phyloP scores from a whole-genome alignment of 2,113 vertebrate species.

The Sander lucioperca region DNA sequence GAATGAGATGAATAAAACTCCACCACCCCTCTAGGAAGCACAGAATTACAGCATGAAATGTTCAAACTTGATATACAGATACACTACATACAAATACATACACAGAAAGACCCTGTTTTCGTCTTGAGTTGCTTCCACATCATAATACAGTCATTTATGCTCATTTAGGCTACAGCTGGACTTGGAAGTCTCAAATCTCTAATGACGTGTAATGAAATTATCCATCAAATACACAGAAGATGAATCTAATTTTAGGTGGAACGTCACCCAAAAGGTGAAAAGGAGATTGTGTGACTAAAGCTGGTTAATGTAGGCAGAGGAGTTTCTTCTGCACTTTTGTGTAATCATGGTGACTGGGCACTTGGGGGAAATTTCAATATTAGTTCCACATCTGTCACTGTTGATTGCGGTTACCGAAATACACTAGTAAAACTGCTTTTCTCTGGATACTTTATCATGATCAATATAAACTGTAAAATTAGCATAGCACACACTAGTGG shows the following conservation, averaged over 20 bases:
- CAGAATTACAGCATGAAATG: slow-evolving; percentile 8
- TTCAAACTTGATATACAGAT: neutral
- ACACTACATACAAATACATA: neutral
- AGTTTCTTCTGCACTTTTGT: slow-evolving; percentile 20
- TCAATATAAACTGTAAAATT: slow-evolving; percentile 20
- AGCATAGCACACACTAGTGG: neutral
- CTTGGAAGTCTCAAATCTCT: slow-evolving; percentile 41
- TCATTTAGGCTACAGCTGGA: slow-evolving; percentile 32
- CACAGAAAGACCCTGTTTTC: neutral
- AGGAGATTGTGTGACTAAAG: slow-evolving; percentile 20
- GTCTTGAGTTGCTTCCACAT: neutral
- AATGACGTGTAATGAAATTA: slow-evolving; percentile 51
- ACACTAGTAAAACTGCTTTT: neutral
- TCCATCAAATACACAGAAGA: slow-evolving; percentile 32
- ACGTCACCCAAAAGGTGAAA: slow-evolving; percentile 36
- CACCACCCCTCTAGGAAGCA: neutral
- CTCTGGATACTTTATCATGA: slow-evolving; percentile 19
- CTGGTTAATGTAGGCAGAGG: neutral
- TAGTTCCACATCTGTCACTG: slow-evolving; percentile 51
- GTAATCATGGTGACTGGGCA: slow-evolving; percentile 4
- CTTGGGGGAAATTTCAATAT: slow-evolving; percentile 37
- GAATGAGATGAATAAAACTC: neutral
- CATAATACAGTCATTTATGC: slow-evolving; percentile 18
- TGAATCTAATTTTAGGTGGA: slow-evolving; percentile 42
- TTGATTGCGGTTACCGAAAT: slow-evolving; percentile 33